Percentiles rank a stretch among this genome's conserved stretches.
These are phyloP conservation scores for Enteromius paludinosus DNA, from an alignment of 2,797 vertebrate species.

Conservation along the genomic window DNA sequence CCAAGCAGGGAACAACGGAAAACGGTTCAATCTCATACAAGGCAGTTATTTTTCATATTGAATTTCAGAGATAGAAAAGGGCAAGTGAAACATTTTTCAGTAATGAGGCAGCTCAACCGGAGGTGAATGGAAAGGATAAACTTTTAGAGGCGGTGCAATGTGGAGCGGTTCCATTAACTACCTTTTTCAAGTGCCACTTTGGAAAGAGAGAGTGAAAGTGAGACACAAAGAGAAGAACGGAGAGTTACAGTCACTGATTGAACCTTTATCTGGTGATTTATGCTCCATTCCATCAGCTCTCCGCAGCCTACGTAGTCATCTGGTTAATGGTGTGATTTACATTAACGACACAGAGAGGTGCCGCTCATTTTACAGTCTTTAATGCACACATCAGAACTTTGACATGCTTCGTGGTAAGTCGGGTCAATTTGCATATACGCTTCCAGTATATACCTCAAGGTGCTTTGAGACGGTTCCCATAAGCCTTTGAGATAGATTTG, in stretches of 20 bases:
- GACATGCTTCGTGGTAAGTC: constrained; percentile 42
- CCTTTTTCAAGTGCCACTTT: constrained; percentile 43
- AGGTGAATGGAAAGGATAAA: constrained; percentile 28
- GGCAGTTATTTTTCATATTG: constrained; percentile 8
- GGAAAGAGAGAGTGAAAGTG: constrained; percentile 5
- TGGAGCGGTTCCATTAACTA: constrained; percentile 24
- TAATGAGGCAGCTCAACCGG: constrained; percentile 8
- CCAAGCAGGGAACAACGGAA: background rate
- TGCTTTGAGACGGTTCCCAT: background rate
- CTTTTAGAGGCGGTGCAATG: constrained; percentile 24
- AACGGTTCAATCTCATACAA: background rate
- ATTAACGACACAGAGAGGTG: constrained; percentile 36
- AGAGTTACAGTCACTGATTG: constrained; percentile 30
- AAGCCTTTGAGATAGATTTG: constrained; percentile 39
- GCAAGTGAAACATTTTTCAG: constrained; percentile 34
- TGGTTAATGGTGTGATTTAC: constrained; percentile 44
- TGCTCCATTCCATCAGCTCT: constrained; percentile 30
- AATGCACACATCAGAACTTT: constrained; percentile 43
- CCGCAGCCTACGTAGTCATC: background rate
- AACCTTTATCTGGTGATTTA: constrained; percentile 50
- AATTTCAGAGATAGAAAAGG: constrained; percentile 31
- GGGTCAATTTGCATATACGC: constrained; percentile 7
- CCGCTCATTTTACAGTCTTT: constrained; percentile 18
- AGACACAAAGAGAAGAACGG: background rate
- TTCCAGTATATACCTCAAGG: constrained; percentile 4